phyloP scores from a whole-genome alignment of 1,140 invertebrate genomes.

The Aphaenogaster floridana region DNA sequence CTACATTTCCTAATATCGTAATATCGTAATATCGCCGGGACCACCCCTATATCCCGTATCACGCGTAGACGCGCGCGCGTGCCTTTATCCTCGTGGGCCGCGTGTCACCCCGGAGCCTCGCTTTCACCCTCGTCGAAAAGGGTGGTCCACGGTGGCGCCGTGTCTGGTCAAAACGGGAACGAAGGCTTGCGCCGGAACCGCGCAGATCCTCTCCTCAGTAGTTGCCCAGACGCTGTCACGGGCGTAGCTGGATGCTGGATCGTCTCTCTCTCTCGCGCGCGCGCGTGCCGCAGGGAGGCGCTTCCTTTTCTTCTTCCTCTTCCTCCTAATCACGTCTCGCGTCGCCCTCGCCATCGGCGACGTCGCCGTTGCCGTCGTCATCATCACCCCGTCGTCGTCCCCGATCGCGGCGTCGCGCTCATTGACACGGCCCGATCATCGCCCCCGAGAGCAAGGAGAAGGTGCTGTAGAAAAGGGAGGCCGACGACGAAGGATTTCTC shows the following conservation, averaged over 20 bases:
- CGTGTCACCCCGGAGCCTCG: constrained; percentile 11
- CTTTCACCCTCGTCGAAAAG: constrained; percentile 54
- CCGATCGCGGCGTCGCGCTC: constrained; percentile 45
- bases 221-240: constrained; percentile 84
- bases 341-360: constrained; percentile 36
- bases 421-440: constrained; percentile 40
- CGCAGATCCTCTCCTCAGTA: constrained; percentile 80
- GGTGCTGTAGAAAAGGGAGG: constrained; percentile 70
- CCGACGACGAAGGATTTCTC: constrained; percentile 62
- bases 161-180: constrained; percentile 72
- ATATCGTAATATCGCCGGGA: constrained; percentile 15
- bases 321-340: constrained; percentile 71
- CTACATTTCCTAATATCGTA: constrained; percentile 42
- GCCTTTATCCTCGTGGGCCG: constrained; percentile 15
- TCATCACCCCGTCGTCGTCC: constrained; percentile 11
- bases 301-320: constrained; percentile 78
- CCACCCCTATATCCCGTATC: not conserved
- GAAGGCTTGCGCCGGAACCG: constrained; percentile 81
- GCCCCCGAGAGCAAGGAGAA: constrained; percentile 65
- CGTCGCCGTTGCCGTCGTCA: constrained; percentile 22
- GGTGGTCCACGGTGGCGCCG: constrained; percentile 66
- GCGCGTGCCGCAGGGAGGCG: constrained; percentile 76
- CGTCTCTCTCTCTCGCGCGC: constrained; percentile 77
- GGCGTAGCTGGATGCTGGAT: constrained; percentile 83
- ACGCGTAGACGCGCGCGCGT: not conserved